Base-by-base conservation (phyloP, 2,888 invertebrate genomes). In the Morinoia aosen region DNA sequence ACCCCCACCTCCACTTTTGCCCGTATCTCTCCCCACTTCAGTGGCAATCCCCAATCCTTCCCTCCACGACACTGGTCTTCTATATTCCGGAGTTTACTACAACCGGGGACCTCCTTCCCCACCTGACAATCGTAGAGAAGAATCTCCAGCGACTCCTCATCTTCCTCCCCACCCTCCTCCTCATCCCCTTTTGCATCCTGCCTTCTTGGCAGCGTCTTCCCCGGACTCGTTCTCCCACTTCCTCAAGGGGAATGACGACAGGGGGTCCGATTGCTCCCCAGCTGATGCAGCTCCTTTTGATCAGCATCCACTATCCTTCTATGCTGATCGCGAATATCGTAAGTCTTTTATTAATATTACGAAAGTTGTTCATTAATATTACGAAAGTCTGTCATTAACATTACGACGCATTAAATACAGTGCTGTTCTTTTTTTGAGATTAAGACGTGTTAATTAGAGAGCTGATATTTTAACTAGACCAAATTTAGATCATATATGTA, bases 31-130 rank as follows among this genome's bases (percentile, higher is more conserved):
- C 97, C 99, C 99, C 97, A 99, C 99, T 96, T 98, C 99, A 96
- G 99, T 99, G 97, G 99, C 99, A 97, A 99, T 99, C 97, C 99
- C 99, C 96, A 99, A 99, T 97, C 99, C 99, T 96, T 98, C 99
- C 97, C 98, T 99, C 97, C 99, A 99, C 98, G 98, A 96, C 61
- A 96, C 96, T 40, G 93, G 96, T 94, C 95, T 96, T 58, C 95
- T 96, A 33, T 96, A 96, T 95, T 95, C 97, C 97, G 96, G 97
- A 97, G 97, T 97, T 97, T 97, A 97, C 97, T 97, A 98, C 98
- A 95, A 98, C 98, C 96, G 98, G 98, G 97, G 98, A 98, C 97
- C 98, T 98, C 97, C 98, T 98, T 97, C 97, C 96, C 96, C 97
- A 98, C 96, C 48, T 96, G 97, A 97, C 98, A 98, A 97, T 98